Evolutionary conservation across 2,797 vertebrate genomes (phyloP), one percentile per base, ranked within the genome.

Genomic region (Cichlasoma orientale): DNA sequence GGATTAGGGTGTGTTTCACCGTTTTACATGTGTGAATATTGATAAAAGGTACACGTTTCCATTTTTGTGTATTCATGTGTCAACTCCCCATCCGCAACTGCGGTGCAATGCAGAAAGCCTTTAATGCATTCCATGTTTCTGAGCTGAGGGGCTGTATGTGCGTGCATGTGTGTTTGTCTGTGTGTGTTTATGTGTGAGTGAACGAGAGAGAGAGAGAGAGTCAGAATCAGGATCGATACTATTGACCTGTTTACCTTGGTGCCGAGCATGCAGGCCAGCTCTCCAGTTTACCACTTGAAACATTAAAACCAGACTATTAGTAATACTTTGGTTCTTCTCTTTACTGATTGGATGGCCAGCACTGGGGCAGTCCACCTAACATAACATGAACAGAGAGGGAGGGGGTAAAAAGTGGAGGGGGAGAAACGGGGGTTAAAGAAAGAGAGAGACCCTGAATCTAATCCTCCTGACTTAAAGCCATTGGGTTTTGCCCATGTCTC

Each of bases 201-300:
- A 14, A 68, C 18, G 66, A 31, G 71, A 36, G 77, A 71, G 77
- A 80, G 82, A 76, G 76, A 78, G 86, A 80, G 91, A 92, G 91
- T 92, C 90, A 92, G 93, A 88, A 92, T 92, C 89, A 71, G 76
- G 94, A 96, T 96, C 95, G 90, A 96, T 96, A 96, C 89, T 96
- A 96, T 96, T 96, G 95, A 96, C 92, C 94, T 96, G 95, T 96
- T 96, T 96, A 96, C 95, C 94, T 96, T 96, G 89, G 94, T 95
- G 93, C 87, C 82, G 90, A 88, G 91, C 90, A 87, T 87, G 86
- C 85, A 31, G 92, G 88, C 91, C 92, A 78, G 91, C 83, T 82
- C 92, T 90, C 90, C 55, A 87, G 91, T 94, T 95, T 95, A 95
- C 93, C 93, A 95, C 94, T 96, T 94, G 93, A 93, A 96, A 95